phyloP scores from a whole-genome alignment of 2,113 vertebrate species.

The Cephalophus harveyi region DNA sequence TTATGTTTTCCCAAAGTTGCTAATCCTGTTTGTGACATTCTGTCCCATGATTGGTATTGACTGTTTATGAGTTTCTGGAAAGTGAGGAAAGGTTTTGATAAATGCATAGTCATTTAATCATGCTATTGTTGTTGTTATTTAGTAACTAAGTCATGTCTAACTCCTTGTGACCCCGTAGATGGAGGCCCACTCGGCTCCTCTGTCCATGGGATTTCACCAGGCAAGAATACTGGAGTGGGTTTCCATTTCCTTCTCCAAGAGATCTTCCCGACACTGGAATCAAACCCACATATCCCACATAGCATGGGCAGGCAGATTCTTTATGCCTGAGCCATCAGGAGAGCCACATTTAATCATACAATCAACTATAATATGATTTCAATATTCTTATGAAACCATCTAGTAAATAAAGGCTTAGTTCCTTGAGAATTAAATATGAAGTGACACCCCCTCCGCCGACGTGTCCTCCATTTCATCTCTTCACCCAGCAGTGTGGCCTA shows the following conservation, averaged over 20 bases:
- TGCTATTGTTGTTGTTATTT: background rate
- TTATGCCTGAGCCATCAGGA: background rate
- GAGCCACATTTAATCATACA: background rate
- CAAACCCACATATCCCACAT: background rate
- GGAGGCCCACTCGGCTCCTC: background rate
- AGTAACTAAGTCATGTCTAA: background rate
- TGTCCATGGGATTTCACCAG: background rate
- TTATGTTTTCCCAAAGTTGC: background rate
- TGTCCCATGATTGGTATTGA: no score
- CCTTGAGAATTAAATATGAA: background rate
- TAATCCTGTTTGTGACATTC: background rate
- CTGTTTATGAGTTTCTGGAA: background rate
- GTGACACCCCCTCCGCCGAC: accelerated
- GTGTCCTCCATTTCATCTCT: background rate
- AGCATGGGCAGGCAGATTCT: background rate
- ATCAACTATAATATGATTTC: background rate
- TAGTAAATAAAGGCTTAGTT: background rate
- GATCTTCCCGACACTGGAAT: background rate
- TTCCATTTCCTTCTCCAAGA: background rate
- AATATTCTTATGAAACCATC: background rate
- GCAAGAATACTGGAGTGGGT: background rate
- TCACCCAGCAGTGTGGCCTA: accelerated
- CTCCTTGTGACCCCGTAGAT: background rate
- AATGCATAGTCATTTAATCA: background rate
- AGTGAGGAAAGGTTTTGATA: background rate